Conservation (phyloP, 1,140 invertebrate genomes). For the Pectinophora gossypiella region DNA sequence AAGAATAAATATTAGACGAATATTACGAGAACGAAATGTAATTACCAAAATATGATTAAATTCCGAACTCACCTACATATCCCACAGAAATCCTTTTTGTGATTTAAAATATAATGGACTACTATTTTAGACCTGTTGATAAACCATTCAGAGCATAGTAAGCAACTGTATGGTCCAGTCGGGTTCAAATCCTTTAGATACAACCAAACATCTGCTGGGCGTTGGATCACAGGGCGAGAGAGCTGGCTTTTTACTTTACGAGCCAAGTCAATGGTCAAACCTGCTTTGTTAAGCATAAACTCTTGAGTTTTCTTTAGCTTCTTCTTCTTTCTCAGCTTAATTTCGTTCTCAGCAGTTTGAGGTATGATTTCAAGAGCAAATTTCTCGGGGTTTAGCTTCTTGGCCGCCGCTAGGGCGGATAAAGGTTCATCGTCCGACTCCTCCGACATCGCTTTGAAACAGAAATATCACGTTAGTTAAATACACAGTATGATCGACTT, state of each 20-base stretch:
- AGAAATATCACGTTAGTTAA: too few relatives aligned
- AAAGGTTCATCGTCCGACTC: slow-evolving; percentile 69
- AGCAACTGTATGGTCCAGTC: slow-evolving; percentile 63
- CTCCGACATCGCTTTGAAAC: slow-evolving; percentile 35
- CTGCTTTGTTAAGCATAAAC: slow-evolving; percentile 22
- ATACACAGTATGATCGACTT: not conserved
- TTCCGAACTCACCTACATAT: slow-evolving; percentile 56
- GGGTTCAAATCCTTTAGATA: slow-evolving; percentile 66
- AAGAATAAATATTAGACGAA: too few relatives aligned
- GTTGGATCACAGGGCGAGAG: slow-evolving; percentile 36
- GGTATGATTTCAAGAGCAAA: slow-evolving; percentile 5
- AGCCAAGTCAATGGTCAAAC: slow-evolving; percentile 38
- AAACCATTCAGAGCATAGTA: slow-evolving; percentile 67
- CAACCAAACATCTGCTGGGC: slow-evolving; percentile 65
- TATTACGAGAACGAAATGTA: too few relatives aligned
- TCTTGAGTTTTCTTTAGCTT: slow-evolving; percentile 30
- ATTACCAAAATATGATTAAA: too few relatives aligned
- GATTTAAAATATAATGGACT: slow-evolving; percentile 64
- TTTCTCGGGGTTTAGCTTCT: slow-evolving; percentile 38
- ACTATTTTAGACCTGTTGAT: slow-evolving; percentile 65
- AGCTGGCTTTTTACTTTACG: slow-evolving; percentile 26
- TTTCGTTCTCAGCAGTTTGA: slow-evolving; percentile 8
- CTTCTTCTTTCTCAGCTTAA: slow-evolving; percentile 19
- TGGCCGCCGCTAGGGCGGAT: slow-evolving; percentile 55
- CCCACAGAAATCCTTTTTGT: slow-evolving; percentile 70